Evolutionary conservation across 2,888 invertebrate species (phyloP).

Genomic region (Monopis laevigella): DNA sequence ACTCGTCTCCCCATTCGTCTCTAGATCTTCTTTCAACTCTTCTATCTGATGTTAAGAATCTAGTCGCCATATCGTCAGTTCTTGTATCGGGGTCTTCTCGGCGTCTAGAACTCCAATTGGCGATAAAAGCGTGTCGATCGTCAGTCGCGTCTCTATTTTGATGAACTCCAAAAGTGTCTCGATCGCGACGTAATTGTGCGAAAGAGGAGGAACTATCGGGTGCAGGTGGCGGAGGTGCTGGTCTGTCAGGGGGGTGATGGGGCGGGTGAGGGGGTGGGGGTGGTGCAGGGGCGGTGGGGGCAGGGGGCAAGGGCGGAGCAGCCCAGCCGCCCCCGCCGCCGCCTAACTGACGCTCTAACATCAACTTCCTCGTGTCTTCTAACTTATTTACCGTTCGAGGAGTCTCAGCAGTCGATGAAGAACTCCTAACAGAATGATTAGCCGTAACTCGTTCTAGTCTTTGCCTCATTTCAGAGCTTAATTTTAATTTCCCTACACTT

Average conservation of each 20-base stretch:
- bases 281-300: slow-evolving; percentile 72
- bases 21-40: slow-evolving; percentile 37
- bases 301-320: slow-evolving; percentile 71
- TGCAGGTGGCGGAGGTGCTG: slow-evolving; percentile 68
- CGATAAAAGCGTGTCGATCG: slow-evolving; percentile 61
- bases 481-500: slow-evolving; percentile 88
- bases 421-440: slow-evolving; percentile 84
- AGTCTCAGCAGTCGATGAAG: slow-evolving; percentile 75
- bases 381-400: slow-evolving; percentile 80
- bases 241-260: slow-evolving; percentile 63
- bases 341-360: slow-evolving; percentile 86
- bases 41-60: slow-evolving; percentile 50
- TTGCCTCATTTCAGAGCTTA: slow-evolving; percentile 92
- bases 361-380: slow-evolving; percentile 84
- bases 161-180: slow-evolving; percentile 78
- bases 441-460: slow-evolving; percentile 89
- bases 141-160: slow-evolving; percentile 70
- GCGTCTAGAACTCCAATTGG: slow-evolving; percentile 57
- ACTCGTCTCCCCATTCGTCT: slow-evolving; percentile 57
- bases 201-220: slow-evolving; percentile 67
- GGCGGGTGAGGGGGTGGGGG: slow-evolving; percentile 71
- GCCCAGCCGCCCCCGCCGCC: slow-evolving; percentile 65
- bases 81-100: slow-evolving; percentile 45
- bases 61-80: slow-evolving; percentile 47
- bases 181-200: slow-evolving; percentile 74